Evolutionary conservation across 2,113 vertebrate species (phyloP).

Genomic region (Crypturellus undulatus): DNA sequence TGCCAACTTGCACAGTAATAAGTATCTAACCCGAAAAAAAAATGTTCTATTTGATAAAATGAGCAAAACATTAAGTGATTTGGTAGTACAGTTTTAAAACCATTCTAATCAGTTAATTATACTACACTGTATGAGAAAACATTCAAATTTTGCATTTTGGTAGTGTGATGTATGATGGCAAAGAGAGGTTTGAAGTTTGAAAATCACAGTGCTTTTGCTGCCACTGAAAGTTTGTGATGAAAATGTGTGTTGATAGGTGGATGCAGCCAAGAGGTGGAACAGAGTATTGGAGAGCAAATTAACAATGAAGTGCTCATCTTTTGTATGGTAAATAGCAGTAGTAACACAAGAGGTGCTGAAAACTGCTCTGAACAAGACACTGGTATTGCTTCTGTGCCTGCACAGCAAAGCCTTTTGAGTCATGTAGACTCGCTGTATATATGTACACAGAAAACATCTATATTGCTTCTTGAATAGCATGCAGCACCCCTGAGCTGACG

Average conservation of each 20-base stretch:
- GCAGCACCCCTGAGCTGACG: not conserved
- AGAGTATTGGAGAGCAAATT: not conserved
- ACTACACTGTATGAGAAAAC: not conserved
- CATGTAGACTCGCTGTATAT: not conserved
- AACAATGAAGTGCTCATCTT: not conserved
- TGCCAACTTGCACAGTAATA: not conserved
- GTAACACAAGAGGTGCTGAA: not conserved
- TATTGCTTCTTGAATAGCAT: not conserved
- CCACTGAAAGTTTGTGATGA: not conserved
- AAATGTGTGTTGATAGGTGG: not conserved
- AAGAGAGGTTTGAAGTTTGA: not conserved
- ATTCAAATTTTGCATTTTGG: not conserved
- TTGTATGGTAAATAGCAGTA: not conserved
- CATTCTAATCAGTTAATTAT: not conserved
- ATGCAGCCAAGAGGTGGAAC: not conserved
- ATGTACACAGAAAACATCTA: not conserved
- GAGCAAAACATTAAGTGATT: not conserved
- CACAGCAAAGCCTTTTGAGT: not conserved
- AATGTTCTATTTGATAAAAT: not conserved
- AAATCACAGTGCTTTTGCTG: not conserved
- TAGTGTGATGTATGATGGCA: accelerated
- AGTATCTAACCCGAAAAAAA: not conserved
- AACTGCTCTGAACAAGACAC: not conserved
- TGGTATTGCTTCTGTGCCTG: not conserved
- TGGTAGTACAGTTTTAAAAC: not conserved